Conservation (phyloP, 2,113 vertebrate species). For the Python bivittatus region DNA sequence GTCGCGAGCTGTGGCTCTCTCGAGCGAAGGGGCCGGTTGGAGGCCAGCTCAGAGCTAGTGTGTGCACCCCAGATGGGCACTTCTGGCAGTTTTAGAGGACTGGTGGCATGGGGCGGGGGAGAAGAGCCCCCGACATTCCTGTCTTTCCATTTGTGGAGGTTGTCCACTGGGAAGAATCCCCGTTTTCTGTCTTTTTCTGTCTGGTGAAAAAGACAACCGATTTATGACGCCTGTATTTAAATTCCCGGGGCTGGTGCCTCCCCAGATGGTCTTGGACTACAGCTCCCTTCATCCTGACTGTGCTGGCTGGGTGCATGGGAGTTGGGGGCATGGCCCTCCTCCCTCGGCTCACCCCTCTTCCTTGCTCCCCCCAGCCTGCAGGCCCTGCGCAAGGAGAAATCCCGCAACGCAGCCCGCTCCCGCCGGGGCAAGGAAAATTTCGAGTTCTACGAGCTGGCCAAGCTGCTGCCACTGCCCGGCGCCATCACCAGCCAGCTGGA, state of each 20-base stretch:
- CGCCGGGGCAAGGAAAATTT: constrained; percentile 91
- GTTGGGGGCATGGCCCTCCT: not conserved
- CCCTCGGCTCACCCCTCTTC: not conserved
- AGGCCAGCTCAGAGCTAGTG: no score
- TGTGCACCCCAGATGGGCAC: no score
- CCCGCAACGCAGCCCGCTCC: constrained; percentile 89
- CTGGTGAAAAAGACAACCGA: not conserved
- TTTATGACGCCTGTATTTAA: not conserved
- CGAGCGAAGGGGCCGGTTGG: no score
- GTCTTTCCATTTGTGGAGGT: not conserved
- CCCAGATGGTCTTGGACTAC: not conserved
- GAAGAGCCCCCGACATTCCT: no score
- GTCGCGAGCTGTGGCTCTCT: no score
- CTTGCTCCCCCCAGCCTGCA: constrained; percentile 76
- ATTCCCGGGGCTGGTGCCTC: not conserved
- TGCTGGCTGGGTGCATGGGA: not conserved
- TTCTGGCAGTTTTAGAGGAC: no score
- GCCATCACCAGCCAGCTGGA: constrained; percentile 93
- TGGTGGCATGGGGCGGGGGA: no score
- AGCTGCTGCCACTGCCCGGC: constrained; percentile 87
- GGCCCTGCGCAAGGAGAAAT: constrained; percentile 91
- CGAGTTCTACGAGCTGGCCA: constrained; percentile 91
- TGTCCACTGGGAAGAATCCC: not conserved
- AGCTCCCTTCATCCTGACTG: not conserved
- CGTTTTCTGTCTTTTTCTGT: not conserved